Percentiles rank a stretch among this genome's conserved stretches.
Evolutionary conservation across 2,888 invertebrate species (phyloP).

Genomic region (Drosophila prolongata): DNA sequence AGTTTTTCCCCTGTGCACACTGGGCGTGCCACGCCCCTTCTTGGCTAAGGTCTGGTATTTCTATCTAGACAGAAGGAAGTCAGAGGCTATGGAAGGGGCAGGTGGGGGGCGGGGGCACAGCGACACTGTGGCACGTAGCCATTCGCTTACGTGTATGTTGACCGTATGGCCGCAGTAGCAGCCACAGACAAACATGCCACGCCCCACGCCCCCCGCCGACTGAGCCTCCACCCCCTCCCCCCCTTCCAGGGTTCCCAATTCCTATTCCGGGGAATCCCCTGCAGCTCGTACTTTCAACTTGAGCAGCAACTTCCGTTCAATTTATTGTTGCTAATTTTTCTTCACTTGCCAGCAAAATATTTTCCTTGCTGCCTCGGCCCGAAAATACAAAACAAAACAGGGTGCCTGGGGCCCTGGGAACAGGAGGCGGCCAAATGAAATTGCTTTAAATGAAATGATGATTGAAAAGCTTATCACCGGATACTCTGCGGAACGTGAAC

Average conservation of each 20-base stretch:
- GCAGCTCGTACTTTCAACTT: slow-evolving; percentile 49
- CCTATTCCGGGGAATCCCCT: slow-evolving; percentile 27
- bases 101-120: not conserved
- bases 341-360: slow-evolving; percentile 64
- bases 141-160: slow-evolving; percentile 21
- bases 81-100: slow-evolving; percentile 14
- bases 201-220: slow-evolving; percentile 6
- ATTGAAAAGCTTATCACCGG: slow-evolving; percentile 13
- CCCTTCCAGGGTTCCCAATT: not conserved
- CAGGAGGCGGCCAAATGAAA: slow-evolving; percentile 14
- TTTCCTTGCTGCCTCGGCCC: slow-evolving; percentile 24
- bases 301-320: slow-evolving; percentile 80
- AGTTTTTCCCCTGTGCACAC: slow-evolving; percentile 10
- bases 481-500: not conserved
- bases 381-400: slow-evolving; percentile 12
- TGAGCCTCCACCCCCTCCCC: not conserved
- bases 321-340: slow-evolving; percentile 80
- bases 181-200: slow-evolving; percentile 54
- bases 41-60: slow-evolving; percentile 40
- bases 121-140: slow-evolving; percentile 19
- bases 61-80: slow-evolving; percentile 39
- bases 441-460: slow-evolving; percentile 23
- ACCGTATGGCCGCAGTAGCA: slow-evolving; percentile 57
- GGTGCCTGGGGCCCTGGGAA: slow-evolving; percentile 19
- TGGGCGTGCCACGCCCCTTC: slow-evolving; percentile 8